Evolutionary conservation across 53 echinoderm and acorn worm species (phyloP).

Genomic region (Apostichopus leukothele): DNA sequence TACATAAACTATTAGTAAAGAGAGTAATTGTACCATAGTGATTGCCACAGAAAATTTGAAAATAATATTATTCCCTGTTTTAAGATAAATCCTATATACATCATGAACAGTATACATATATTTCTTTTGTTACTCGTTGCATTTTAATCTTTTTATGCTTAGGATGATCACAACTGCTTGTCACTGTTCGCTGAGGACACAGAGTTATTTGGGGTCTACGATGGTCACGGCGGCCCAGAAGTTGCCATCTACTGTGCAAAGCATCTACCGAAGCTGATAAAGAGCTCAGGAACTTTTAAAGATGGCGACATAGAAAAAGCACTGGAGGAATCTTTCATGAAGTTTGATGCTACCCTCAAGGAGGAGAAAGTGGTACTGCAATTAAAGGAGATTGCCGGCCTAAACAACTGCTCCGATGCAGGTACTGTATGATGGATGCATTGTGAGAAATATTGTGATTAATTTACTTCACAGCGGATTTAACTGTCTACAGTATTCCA

Average conservation of each 20-base stretch:
- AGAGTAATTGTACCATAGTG: no score
- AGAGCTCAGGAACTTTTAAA: constrained; percentile 62
- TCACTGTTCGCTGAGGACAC: constrained; percentile 75
- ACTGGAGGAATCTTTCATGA: constrained; percentile 77
- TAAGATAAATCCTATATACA: no score
- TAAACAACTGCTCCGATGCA: constrained; percentile 62
- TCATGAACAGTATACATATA: no score
- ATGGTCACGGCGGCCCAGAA: constrained; percentile 96
- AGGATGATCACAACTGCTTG: constrained; percentile 97
- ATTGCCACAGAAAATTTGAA: no score
- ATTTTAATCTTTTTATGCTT: background rate
- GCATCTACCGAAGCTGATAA: constrained; percentile 76
- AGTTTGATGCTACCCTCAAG: constrained; percentile 76
- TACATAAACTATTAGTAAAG: no score
- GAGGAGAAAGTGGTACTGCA: constrained; percentile 67
- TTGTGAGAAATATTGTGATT: no score
- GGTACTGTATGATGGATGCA: constrained; percentile 28
- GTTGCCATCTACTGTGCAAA: constrained; percentile 88
- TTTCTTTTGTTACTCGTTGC: no score
- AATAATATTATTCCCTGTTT: no score
- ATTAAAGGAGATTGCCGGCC: constrained; percentile 77
- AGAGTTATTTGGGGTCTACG: constrained; percentile 94
- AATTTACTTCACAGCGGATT: no score
- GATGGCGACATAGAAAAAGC: constrained; percentile 68
- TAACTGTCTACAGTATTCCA: no score